These are phyloP conservation scores for Lasioglossum calceatum DNA, from an alignment of 2,888 invertebrate species.

Conservation along the genomic window DNA sequence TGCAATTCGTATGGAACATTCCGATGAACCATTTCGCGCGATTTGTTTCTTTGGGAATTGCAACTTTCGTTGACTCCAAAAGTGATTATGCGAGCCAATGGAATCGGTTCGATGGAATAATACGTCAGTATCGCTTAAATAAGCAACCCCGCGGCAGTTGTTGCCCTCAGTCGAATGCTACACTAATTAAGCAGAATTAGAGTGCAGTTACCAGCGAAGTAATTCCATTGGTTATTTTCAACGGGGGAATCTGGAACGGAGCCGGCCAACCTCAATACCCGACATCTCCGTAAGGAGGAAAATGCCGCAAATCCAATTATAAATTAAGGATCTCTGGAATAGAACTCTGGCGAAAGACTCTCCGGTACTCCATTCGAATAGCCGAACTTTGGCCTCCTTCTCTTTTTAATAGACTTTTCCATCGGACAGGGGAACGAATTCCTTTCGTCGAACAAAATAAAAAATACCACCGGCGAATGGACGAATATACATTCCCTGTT, in stretches of 20 bases:
- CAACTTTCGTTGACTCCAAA: neutral
- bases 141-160: slow-evolving; percentile 8
- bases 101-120: neutral
- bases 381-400: slow-evolving; percentile 55
- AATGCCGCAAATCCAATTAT: slow-evolving; percentile 66
- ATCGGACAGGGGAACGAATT: slow-evolving; percentile 19
- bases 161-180: slow-evolving; percentile 6
- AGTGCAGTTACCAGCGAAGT: slow-evolving; percentile 43
- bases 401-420: slow-evolving; percentile 22
- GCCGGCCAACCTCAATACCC: slow-evolving; percentile 60
- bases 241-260: slow-evolving; percentile 60
- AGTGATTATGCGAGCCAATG: neutral
- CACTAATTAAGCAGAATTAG: slow-evolving; percentile 56
- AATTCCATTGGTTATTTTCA: slow-evolving; percentile 61
- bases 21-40: neutral
- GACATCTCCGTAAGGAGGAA: slow-evolving; percentile 58
- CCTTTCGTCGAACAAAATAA: neutral
- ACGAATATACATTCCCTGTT: neutral
- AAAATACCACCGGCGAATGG: neutral
- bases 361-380: slow-evolving; percentile 36
- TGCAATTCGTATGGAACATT: neutral
- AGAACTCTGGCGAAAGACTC: slow-evolving; percentile 51
- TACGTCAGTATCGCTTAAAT: neutral
- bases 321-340: slow-evolving; percentile 63
- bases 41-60: neutral